These are phyloP conservation scores for Heliconius cydno DNA, from an alignment of 2,888 invertebrate species.

Conservation along the genomic window DNA sequence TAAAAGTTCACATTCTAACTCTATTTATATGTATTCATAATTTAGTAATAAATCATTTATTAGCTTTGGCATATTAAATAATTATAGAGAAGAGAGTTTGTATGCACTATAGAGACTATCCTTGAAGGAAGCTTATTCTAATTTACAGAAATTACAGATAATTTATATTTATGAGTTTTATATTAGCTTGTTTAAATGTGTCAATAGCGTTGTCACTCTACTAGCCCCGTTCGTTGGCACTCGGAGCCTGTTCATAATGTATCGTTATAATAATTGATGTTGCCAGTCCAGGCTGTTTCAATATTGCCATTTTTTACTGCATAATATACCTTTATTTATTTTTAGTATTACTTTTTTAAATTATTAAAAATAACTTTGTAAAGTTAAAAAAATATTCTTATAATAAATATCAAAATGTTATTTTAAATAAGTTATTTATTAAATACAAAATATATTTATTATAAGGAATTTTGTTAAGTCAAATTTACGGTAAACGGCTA, in stretches of 20 bases:
- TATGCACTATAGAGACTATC: background rate
- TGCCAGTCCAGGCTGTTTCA: conserved; percentile 26
- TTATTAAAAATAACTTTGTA: background rate
- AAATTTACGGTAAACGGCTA: background rate
- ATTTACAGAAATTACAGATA: background rate
- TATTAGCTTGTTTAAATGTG: conserved; percentile 15
- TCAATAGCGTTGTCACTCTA: conserved; percentile 20
- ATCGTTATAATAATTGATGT: conserved; percentile 34
- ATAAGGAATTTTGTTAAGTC: background rate
- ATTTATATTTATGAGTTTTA: background rate
- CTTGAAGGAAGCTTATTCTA: background rate
- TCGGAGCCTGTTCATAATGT: conserved; percentile 32
- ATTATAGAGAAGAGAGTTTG: background rate
- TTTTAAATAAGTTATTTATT: too few relatives aligned
- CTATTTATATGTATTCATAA: too few relatives aligned
- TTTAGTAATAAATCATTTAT: background rate
- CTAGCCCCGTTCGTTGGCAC: conserved; percentile 32
- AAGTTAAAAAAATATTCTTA: background rate
- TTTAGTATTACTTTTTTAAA: background rate
- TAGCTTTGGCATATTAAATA: background rate
- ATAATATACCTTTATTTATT: background rate
- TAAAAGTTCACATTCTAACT: too few relatives aligned
- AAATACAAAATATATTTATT: background rate
- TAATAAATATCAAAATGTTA: too few relatives aligned
- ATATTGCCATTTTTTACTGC: conserved; percentile 27